Evolutionary conservation across 2,113 vertebrate genomes (phyloP), one percentile per base, ranked within the genome.

Genomic region (Naja naja): DNA sequence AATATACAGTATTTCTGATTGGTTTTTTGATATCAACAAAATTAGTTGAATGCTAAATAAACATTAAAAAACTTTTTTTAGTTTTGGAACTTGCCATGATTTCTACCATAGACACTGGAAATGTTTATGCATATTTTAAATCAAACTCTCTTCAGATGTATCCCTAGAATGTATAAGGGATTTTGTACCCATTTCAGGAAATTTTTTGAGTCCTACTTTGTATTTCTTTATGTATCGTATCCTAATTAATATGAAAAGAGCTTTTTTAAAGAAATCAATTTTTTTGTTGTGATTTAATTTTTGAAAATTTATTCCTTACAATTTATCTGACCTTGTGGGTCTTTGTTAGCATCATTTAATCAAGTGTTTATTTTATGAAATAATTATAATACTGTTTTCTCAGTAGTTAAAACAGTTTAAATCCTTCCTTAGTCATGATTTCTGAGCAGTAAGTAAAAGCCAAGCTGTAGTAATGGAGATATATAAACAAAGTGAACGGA

Each of bases 391-490:
- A 94, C 92, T 94, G 96, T 97, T 97, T 58, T 97, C 97, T 86
- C 96, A 96, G 94, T 96, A 96, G 97, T 98, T 97, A 97, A 39
- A 0, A 92, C 93, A 97, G 97, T 97, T 98, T 98, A 98, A 98
- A 96, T 96, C 96, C 85, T 92, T 94, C 95, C 34, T 97, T 9
- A 20, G 18, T 39, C 18, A 8, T 81, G 34, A 39, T 81, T 81
- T 81, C 34, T 81, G 74, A 81, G 34, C 69, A 81, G 34, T 20
- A 81, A 39, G n/a, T 39, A 81, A 20, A 81, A 34, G 34, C 69
- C 34, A 81, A 34, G 6, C n/a, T 39, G 6, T 20, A 81, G 34
- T 39, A 20, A 81, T 20, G 1, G 69, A 20, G 69, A 34, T 81
- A 39, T 81, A 8, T 81, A 81, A 81, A 81, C 93, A 88, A 90